Percentiles rank a stretch among this genome's conserved stretches.
Evolutionary conservation across 2,888 invertebrate species (phyloP).

Genomic region (Amaurobius ferox): DNA sequence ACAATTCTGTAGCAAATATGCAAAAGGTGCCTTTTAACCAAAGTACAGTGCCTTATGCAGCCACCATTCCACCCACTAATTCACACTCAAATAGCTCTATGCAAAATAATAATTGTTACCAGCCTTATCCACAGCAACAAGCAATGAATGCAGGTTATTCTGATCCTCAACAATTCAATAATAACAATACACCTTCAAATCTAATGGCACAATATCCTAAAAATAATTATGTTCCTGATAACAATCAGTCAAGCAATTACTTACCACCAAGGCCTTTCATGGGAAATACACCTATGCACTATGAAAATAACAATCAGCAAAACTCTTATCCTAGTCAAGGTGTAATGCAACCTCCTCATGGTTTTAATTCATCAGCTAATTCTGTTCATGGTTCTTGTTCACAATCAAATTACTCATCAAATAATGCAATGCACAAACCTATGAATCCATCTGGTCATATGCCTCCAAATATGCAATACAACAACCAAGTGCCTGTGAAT

Average conservation of each 20-base stretch:
- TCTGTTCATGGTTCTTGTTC: not conserved
- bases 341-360: slow-evolving; percentile 36
- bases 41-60: slow-evolving; percentile 34
- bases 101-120: slow-evolving; percentile 26
- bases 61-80: slow-evolving; percentile 9
- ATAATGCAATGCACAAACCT: slow-evolving; percentile 16
- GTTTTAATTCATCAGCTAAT: slow-evolving; percentile 26
- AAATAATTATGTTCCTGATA: slow-evolving; percentile 30
- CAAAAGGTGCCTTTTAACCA: slow-evolving; percentile 27
- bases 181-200: not conserved
- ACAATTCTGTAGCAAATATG: not conserved
- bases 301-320: slow-evolving; percentile 34
- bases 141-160: slow-evolving; percentile 4
- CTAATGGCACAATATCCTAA: slow-evolving; percentile 21
- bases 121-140: slow-evolving; percentile 10
- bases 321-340: slow-evolving; percentile 42
- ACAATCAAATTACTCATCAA: slow-evolving; percentile 31
- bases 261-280: slow-evolving; percentile 8
- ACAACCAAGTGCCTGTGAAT: not conserved
- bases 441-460: not conserved
- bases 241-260: slow-evolving; percentile 13
- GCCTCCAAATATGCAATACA: slow-evolving; percentile 26
- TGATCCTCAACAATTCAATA: slow-evolving; percentile 20
- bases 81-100: not conserved
- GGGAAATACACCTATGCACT: slow-evolving; percentile 10